Evolutionary conservation across 2,888 invertebrate genomes (phyloP).

Genomic region (Bruchidius siliquastri): DNA sequence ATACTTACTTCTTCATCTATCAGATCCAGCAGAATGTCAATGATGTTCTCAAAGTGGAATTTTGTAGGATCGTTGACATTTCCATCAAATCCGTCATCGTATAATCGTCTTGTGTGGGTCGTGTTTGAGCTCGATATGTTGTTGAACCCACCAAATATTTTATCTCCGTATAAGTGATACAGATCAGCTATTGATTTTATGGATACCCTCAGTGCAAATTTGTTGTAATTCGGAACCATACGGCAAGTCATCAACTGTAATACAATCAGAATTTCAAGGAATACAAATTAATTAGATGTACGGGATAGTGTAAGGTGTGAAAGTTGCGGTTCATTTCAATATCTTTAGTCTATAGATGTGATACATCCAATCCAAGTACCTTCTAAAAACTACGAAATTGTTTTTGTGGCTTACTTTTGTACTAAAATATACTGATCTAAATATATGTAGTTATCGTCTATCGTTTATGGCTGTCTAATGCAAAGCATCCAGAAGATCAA

Average conservation of each 20-base stretch:
- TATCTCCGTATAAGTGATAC: slow-evolving; percentile 19
- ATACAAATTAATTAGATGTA: too few relatives aligned
- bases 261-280: background rate
- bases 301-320: too few relatives aligned
- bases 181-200: slow-evolving; percentile 24
- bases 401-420: too few relatives aligned
- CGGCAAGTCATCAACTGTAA: slow-evolving; percentile 21
- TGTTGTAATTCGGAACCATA: slow-evolving; percentile 20
- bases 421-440: too few relatives aligned
- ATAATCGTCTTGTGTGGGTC: slow-evolving; percentile 14
- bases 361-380: too few relatives aligned
- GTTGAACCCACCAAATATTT: slow-evolving; percentile 14
- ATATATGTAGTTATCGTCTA: too few relatives aligned
- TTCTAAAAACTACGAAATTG: too few relatives aligned
- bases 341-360: too few relatives aligned
- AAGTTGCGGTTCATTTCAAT: too few relatives aligned
- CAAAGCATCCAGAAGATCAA: too few relatives aligned
- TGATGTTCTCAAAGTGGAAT: slow-evolving; percentile 20
- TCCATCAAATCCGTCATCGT: slow-evolving; percentile 21
- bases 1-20: slow-evolving; percentile 28
- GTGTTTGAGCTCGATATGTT: background rate
- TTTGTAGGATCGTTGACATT: slow-evolving; percentile 12
- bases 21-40: slow-evolving; percentile 28
- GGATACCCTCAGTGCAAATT: slow-evolving; percentile 17
- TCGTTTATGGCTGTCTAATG: too few relatives aligned